Conservation (phyloP, 2,888 invertebrate genomes). For the Chamaedrilus cognettii region DNA sequence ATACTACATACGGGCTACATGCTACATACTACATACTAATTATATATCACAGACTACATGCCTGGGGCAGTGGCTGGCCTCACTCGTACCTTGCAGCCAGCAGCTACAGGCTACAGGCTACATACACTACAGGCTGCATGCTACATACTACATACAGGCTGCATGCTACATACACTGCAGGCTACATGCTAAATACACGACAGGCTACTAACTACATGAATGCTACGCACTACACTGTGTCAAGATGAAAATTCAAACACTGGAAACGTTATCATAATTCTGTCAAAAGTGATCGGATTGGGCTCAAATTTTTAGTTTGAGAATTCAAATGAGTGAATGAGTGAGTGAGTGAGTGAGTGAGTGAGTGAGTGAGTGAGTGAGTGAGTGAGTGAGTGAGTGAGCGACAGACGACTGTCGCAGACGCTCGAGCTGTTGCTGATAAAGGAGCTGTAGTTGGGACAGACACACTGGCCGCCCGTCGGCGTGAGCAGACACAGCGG, state of each 20-base stretch:
- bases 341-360: too few species aligned
- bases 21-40: too few species aligned
- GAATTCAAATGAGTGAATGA: too few species aligned
- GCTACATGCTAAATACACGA: too few species aligned
- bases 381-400: not conserved
- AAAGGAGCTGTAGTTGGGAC: conserved; percentile 72
- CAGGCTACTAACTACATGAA: not conserved
- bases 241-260: too few species aligned
- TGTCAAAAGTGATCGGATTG: not conserved
- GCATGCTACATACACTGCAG: conserved; percentile 23
- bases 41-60: not conserved
- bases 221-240: too few species aligned
- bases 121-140: not conserved
- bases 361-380: not conserved
- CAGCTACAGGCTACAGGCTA: too few species aligned
- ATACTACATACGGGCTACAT: too few species aligned
- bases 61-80: too few species aligned
- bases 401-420: conserved; percentile 75
- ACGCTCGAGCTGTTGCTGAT: conserved; percentile 38
- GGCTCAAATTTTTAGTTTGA: not conserved
- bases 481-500: conserved; percentile 93
- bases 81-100: too few species aligned
- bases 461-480: conserved; percentile 81
- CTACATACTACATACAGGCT: not conserved
- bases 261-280: not conserved